These are phyloP conservation scores for Heliconius sara DNA, from an alignment of 2,888 invertebrate species.

Conservation along the genomic window DNA sequence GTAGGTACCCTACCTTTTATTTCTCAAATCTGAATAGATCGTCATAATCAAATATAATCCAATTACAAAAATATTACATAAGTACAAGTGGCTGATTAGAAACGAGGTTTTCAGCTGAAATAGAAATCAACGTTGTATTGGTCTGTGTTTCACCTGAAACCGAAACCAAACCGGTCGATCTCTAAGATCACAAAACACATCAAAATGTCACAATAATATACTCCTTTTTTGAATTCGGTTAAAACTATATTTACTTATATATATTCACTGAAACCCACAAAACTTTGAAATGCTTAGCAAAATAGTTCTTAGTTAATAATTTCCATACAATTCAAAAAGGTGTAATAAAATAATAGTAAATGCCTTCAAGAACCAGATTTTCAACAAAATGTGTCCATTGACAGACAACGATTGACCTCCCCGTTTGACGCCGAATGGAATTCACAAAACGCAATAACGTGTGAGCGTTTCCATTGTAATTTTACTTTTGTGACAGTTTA, in stretches of 20 bases:
- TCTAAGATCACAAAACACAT: too few species aligned
- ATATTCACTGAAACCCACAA: not conserved
- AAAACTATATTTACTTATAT: not conserved
- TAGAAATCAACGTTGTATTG: too few species aligned
- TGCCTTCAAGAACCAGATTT: slow-evolving; percentile 27
- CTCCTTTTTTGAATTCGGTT: not conserved
- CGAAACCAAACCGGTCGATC: too few species aligned
- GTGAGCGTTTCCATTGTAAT: slow-evolving; percentile 36
- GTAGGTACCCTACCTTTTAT: too few species aligned
- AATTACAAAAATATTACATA: too few species aligned
- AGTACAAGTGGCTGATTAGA: too few species aligned
- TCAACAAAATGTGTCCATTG: slow-evolving; percentile 47
- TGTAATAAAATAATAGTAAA: slow-evolving; percentile 27
- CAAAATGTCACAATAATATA: too few species aligned
- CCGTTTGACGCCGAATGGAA: slow-evolving; percentile 47
- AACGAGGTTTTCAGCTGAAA: too few species aligned
- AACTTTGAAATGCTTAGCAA: slow-evolving; percentile 14
- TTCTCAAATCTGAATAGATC: too few species aligned
- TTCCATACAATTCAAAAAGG: slow-evolving; percentile 11
- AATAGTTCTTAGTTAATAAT: too few species aligned
- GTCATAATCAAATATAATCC: too few species aligned
- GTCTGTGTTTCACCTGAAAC: too few species aligned
- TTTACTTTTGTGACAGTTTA: not conserved
- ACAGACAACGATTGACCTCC: slow-evolving; percentile 44
- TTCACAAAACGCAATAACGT: slow-evolving; percentile 50